Conservation (phyloP, 1,140 invertebrate species). For the Gonatopus flavifemur region DNA sequence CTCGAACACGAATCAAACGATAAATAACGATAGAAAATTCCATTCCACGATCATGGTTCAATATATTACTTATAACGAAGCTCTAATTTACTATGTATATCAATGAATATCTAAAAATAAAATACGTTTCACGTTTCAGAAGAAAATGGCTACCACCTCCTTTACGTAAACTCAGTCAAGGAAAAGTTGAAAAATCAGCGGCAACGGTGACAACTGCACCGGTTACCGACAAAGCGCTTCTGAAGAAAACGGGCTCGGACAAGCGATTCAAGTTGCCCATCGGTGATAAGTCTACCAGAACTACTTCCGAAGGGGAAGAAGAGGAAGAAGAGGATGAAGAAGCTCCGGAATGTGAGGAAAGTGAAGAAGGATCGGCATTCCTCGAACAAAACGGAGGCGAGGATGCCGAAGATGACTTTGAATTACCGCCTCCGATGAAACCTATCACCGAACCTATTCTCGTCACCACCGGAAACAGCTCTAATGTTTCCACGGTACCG, state of each 20-base stretch:
- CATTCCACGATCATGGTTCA: no score
- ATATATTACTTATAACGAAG: no score
- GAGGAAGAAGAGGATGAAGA: conserved; percentile 33
- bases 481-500: conserved; percentile 59
- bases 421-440: conserved; percentile 94
- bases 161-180: conserved; percentile 85
- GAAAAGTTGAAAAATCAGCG: conserved; percentile 77
- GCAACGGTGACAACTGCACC: conserved; percentile 52
- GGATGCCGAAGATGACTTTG: conserved; percentile 77
- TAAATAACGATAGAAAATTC: no score
- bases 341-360: conserved; percentile 45
- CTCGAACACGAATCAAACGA: no score
- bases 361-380: conserved; percentile 41
- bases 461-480: conserved; percentile 59
- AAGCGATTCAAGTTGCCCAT: conserved; percentile 74
- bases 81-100: no score
- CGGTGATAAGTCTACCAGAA: conserved; percentile 25
- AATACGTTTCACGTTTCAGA: conserved; percentile 53
- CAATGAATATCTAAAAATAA: no score
- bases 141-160: conserved; percentile 91
- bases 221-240: conserved; percentile 50
- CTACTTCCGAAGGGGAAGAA: conserved; percentile 41
- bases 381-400: conserved; percentile 69
- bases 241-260: conserved; percentile 73
- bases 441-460: conserved; percentile 82